Percentiles rank a stretch among this genome's conserved stretches.
Evolutionary conservation across 1,140 invertebrate genomes (phyloP).

Genomic region (Babylonia areolata): DNA sequence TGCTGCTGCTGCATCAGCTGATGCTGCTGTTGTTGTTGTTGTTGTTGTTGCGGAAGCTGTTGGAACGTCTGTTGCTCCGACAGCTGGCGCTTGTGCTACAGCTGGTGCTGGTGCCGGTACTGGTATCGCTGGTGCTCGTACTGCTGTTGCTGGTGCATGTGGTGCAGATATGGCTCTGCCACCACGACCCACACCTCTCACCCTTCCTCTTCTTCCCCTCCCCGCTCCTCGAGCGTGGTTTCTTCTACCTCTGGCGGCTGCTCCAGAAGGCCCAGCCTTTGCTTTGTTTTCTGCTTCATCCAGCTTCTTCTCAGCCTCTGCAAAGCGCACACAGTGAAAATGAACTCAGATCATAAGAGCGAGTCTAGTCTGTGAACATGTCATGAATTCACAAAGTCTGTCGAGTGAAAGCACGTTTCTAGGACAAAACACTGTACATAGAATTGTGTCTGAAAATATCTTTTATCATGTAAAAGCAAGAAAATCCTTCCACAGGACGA

Average conservation of each 20-base stretch:
- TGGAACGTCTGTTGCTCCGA: conserved; percentile 15
- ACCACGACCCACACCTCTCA: neutral
- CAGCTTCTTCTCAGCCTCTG: conserved; percentile 54
- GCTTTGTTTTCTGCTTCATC: conserved; percentile 46
- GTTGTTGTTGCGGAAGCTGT: neutral
- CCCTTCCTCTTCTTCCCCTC: neutral
- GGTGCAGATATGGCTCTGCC: neutral
- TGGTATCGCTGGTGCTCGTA: neutral
- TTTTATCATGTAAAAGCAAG: too few relatives aligned
- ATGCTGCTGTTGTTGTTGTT: neutral
- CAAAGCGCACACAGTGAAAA: too few relatives aligned
- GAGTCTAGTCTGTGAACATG: too few relatives aligned
- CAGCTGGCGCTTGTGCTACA: neutral
- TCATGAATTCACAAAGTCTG: too few relatives aligned
- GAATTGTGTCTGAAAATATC: too few relatives aligned
- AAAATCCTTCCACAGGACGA: too few relatives aligned
- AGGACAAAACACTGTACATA: too few relatives aligned
- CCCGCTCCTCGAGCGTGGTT: neutral
- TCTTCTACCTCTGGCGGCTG: conserved; percentile 32
- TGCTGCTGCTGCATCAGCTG: neutral
- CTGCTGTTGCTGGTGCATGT: neutral
- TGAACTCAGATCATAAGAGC: too few relatives aligned
- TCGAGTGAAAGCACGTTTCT: too few relatives aligned
- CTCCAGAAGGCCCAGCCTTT: conserved; percentile 29
- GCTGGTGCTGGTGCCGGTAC: neutral